Conservation (phyloP, 64 coral and sea anemone species). For the Catalaphyllia jardinei region DNA sequence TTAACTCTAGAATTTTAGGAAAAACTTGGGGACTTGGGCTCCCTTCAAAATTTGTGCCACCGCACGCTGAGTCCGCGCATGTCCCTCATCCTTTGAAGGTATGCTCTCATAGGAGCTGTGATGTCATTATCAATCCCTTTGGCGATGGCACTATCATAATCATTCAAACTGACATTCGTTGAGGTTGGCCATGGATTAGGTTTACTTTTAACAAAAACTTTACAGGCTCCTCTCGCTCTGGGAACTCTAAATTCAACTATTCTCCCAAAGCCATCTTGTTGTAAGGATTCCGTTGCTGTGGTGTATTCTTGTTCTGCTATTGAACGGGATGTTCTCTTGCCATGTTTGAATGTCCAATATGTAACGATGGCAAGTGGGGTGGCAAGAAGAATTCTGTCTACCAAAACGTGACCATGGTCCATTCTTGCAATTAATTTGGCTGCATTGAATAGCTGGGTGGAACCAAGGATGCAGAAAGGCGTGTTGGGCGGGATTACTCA, state of each 20-base stretch:
- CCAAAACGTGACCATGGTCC: no score
- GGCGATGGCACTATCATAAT: constrained; percentile 28
- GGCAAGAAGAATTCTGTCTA: no score
- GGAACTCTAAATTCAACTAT: constrained; percentile 55
- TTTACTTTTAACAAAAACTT: constrained; percentile 60
- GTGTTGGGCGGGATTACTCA: no score
- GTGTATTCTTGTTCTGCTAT: constrained; percentile 54
- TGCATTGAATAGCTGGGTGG: no score
- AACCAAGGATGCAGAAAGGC: no score
- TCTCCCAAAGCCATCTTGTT: constrained; percentile 55
- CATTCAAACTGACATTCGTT: not conserved
- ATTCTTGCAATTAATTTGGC: no score
- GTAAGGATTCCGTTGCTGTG: not conserved
- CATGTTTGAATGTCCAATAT: constrained; percentile 28
- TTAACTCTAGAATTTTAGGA: no score
- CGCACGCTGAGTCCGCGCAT: no score
- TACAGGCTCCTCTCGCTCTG: constrained; percentile 28
- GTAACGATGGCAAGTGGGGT: constrained; percentile 18
- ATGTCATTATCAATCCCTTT: constrained; percentile 46
- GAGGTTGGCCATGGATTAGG: constrained; percentile 47
- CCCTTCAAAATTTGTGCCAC: no score
- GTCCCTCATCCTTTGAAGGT: no score
- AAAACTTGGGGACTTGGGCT: no score
- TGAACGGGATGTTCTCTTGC: constrained; percentile 15
- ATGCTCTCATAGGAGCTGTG: no score